Conservation (phyloP, 2,113 vertebrate species). For the Lasiurus borealis region DNA sequence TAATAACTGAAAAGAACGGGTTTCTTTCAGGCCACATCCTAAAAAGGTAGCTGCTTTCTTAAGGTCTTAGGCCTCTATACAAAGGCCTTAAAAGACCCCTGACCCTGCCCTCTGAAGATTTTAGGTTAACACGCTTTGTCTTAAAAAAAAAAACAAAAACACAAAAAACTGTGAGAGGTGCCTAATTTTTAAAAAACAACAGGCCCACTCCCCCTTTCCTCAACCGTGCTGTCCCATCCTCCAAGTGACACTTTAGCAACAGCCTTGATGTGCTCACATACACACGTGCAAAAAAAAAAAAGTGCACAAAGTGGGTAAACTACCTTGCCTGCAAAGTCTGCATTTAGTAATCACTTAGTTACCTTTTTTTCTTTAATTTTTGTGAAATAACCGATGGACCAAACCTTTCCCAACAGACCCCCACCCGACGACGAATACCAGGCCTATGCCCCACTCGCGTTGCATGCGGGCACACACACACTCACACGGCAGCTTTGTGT, state of each 20-base stretch:
- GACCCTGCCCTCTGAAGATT: not conserved
- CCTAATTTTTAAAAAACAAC: not conserved
- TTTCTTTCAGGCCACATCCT: constrained; percentile 21
- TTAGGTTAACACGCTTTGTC: not conserved
- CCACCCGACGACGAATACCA: constrained; percentile 65
- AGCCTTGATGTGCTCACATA: not conserved
- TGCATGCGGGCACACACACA: constrained; percentile 57
- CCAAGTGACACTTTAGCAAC: not conserved
- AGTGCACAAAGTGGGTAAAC: constrained; percentile 45
- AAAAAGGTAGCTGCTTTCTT: constrained; percentile 21
- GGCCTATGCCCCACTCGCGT: constrained; percentile 49
- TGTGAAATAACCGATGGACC: constrained; percentile 45
- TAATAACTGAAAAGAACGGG: constrained; percentile 12
- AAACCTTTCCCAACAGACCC: constrained; percentile 54
- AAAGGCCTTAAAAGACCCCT: not conserved
- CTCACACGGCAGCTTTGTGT: constrained; percentile 61
- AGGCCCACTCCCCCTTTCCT: not conserved
- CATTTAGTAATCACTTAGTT: constrained; percentile 27
- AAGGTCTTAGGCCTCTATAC: not conserved
- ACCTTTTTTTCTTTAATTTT: constrained; percentile 35
- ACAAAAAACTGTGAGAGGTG: not conserved
- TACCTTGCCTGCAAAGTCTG: not conserved
- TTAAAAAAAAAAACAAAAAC: not conserved
- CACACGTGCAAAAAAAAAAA: constrained; percentile 16
- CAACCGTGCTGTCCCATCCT: not conserved